Percentiles rank a stretch among this genome's conserved stretches.
These are phyloP conservation scores for Patella depressa DNA, from an alignment of 2,888 invertebrate species.

Conservation along the genomic window DNA sequence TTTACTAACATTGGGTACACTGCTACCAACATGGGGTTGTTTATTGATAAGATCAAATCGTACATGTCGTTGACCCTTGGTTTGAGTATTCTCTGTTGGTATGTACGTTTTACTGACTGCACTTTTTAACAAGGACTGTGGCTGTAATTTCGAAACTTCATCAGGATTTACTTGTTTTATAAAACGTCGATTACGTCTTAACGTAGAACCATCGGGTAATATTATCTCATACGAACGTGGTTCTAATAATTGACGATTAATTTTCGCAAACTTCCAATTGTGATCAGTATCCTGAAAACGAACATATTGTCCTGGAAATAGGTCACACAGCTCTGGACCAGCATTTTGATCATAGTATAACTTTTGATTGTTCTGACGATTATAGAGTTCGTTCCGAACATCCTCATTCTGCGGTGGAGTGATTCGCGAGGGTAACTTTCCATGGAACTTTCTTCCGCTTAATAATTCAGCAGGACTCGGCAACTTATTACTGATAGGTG, in stretches of 20 bases:
- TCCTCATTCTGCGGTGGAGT: neutral
- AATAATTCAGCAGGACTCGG: neutral
- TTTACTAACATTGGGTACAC: too few species aligned
- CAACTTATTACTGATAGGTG: neutral
- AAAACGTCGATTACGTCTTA: neutral
- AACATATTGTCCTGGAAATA: neutral
- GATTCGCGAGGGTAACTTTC: neutral
- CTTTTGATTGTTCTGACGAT: neutral
- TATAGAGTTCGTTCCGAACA: neutral
- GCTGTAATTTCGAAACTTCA: neutral
- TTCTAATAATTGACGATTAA: neutral
- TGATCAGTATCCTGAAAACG: neutral
- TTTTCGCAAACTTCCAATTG: neutral
- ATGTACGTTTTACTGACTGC: too few species aligned
- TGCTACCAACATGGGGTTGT: too few species aligned
- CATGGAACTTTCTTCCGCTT: neutral
- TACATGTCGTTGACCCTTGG: too few species aligned
- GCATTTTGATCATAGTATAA: neutral
- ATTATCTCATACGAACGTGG: too few species aligned
- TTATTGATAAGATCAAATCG: too few species aligned
- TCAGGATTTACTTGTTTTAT: neutral
- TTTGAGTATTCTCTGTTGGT: too few species aligned
- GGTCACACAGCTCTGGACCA: neutral
- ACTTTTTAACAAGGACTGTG: too few species aligned
- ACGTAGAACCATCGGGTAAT: neutral